Evolutionary conservation across 2,113 vertebrate genomes (phyloP).

Genomic region (human (Homo sapiens)): DNA sequence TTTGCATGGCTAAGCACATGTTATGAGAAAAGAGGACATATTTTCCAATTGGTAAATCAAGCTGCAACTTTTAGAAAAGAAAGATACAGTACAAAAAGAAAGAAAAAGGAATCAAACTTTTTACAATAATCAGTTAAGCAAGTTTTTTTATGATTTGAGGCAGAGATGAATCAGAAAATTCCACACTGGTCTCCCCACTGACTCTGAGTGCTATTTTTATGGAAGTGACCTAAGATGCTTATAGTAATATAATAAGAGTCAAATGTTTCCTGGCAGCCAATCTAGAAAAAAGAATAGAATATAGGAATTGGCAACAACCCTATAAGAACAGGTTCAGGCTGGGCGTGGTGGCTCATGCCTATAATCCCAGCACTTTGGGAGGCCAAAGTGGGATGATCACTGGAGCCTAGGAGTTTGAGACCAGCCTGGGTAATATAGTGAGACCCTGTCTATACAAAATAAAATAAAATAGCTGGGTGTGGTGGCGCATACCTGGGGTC

Average conservation of each 20-base stretch:
- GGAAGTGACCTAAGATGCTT: neutral
- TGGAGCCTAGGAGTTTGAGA: too few relatives aligned
- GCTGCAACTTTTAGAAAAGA: neutral
- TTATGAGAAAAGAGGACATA: neutral
- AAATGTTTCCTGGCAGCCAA: neutral
- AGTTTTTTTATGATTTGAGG: neutral
- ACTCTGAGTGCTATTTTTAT: neutral
- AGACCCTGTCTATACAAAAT: too few relatives aligned
- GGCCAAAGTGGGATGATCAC: too few relatives aligned
- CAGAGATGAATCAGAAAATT: neutral
- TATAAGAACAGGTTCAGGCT: neutral
- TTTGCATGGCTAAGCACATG: neutral
- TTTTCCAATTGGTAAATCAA: neutral
- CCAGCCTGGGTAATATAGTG: too few relatives aligned
- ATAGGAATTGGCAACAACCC: neutral
- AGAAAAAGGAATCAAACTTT: neutral
- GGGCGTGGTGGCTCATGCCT: too few relatives aligned
- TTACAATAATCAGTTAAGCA: neutral
- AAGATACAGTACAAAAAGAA: neutral
- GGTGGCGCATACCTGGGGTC: too few relatives aligned
- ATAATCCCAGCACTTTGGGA: too few relatives aligned
- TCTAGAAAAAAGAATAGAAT: conserved; percentile 11
- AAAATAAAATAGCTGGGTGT: too few relatives aligned
- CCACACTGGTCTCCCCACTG: neutral
- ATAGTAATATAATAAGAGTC: neutral